Conservation (phyloP, 1,140 invertebrate species). For the Ephestia elutella region DNA sequence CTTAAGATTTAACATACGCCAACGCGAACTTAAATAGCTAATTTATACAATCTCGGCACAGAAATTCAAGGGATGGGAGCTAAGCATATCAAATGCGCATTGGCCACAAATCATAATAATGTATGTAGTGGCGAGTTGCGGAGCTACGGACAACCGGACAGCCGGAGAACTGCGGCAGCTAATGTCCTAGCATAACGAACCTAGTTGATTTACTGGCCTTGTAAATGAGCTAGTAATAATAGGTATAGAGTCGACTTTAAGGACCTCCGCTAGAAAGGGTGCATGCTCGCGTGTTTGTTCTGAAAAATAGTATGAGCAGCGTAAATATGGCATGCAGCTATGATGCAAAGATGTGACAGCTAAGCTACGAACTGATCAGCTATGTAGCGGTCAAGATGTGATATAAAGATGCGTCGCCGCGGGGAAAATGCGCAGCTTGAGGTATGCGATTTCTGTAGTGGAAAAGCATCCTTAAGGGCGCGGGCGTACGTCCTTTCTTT, state of each 20-base stretch:
- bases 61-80: background rate
- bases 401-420: too few species aligned
- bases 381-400: too few species aligned
- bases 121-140: slow-evolving; percentile 16
- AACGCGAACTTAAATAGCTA: background rate
- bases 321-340: too few species aligned
- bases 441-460: too few species aligned
- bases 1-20: too few species aligned
- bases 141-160: slow-evolving; percentile 7
- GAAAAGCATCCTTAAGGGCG: too few species aligned
- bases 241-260: background rate
- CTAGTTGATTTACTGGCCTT: slow-evolving; percentile 26
- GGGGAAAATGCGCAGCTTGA: too few species aligned
- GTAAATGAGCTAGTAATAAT: background rate
- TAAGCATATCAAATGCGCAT: slow-evolving; percentile 16
- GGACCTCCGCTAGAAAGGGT: background rate
- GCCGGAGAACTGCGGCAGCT: slow-evolving; percentile 16
- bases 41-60: background rate
- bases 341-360: too few species aligned
- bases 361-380: too few species aligned
- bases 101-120: slow-evolving; percentile 31
- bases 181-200: slow-evolving; percentile 33
- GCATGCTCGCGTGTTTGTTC: too few species aligned
- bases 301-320: too few species aligned
- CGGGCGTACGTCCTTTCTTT: too few species aligned